phyloP scores from a whole-genome alignment of 2,888 invertebrate species.

The Apamea crenata region DNA sequence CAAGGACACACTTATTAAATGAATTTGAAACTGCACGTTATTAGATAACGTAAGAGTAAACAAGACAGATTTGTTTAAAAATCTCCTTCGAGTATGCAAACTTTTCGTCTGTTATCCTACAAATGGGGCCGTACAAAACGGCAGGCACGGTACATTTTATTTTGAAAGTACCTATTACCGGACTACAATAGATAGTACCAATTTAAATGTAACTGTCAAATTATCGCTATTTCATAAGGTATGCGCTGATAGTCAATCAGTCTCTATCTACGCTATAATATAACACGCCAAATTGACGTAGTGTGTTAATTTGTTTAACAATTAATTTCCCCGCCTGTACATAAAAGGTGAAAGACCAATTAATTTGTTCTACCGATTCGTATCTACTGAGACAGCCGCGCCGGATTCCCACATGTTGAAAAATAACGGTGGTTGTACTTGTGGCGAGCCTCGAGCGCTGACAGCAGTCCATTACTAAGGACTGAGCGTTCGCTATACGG shows the following conservation, averaged over 20 bases:
- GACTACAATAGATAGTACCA: not conserved
- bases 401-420: slow-evolving; percentile 17
- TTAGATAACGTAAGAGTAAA: not conserved
- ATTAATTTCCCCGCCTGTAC: not conserved
- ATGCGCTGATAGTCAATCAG: not conserved
- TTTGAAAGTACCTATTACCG: not conserved
- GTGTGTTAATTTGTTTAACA: not conserved
- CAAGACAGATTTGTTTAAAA: too few species aligned
- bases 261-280: not conserved
- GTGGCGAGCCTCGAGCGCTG: slow-evolving; percentile 36
- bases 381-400: slow-evolving; percentile 37
- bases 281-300: not conserved
- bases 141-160: not conserved
- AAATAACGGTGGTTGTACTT: slow-evolving; percentile 42
- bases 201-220: not conserved
- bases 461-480: slow-evolving; percentile 64
- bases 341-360: slow-evolving; percentile 52
- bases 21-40: too few species aligned
- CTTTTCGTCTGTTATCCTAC: not conserved
- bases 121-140: not conserved
- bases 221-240: not conserved
- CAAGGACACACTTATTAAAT: not conserved
- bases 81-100: not conserved
- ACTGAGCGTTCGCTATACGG: slow-evolving; percentile 81
- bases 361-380: slow-evolving; percentile 56